Base-by-base conservation (phyloP, 2,113 vertebrate genomes). In the Podiceps cristatus region DNA sequence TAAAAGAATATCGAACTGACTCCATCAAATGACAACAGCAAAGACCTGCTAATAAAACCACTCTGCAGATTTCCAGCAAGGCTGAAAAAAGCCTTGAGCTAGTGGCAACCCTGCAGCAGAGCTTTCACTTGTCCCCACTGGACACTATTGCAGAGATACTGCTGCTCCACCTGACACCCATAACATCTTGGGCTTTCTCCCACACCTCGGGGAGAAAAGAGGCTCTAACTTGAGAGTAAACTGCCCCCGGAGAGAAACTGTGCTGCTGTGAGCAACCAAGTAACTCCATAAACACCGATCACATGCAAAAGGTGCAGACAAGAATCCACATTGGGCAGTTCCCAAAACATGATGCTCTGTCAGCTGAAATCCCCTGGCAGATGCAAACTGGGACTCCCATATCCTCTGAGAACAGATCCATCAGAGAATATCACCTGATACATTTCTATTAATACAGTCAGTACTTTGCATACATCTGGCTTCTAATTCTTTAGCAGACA, bases 301-400 rank as follows among this genome's bases (percentile, higher is more conserved):
- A 29, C 28, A 33, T 24, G 50, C 62, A 63, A 53, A 59, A 7
- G 16, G 29, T 33, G 35, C 25, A 47, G 60, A 52, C 19, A 45
- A 69, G 71, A 74, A 47, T 17, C 11, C 47, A 28, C 10, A 9
- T 45, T 10, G 45, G 35, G 47, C 64, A 29, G 47, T 45, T 78
- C 24, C 72, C 42, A 33, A 79, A 74, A 31, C 22, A 13, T 0
- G 1, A 18, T 0, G 0, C 10, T 78, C 66, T 59, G 20, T 25
- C 6, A 2, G 29, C 35, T 84, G 77, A 78, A 91, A 62, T 31
- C 19, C 24, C 24, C 25, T 9, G 28, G 33, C 33, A 73, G 60
- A 31, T 35, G 33, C 37, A 31, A n/a, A 37, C 35, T 25, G 49
- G 42, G 12, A 50, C 42, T 68, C 12, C 35, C 1, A 18, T 19